These are phyloP conservation scores for Ptilorrhoa leucosticta DNA, from an alignment of 2,113 vertebrate genomes.

Conservation along the genomic window DNA sequence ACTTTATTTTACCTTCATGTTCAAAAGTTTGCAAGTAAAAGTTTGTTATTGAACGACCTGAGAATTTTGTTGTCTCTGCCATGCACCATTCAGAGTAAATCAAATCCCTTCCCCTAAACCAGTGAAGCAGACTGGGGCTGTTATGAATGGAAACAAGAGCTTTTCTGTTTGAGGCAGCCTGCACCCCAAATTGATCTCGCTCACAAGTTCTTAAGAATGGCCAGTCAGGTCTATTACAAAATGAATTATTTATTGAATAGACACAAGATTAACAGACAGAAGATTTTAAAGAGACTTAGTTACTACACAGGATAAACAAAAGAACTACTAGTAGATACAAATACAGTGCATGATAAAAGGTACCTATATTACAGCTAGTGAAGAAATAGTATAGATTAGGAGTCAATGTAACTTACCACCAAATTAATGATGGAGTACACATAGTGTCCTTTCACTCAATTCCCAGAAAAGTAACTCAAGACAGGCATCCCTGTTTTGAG, in stretches of 20 bases:
- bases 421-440: neutral
- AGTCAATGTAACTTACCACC: neutral
- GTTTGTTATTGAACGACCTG: too few species aligned
- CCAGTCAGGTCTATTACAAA: neutral
- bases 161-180: too few species aligned
- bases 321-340: neutral
- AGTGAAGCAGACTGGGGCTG: too few species aligned
- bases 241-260: neutral
- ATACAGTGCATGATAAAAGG: neutral
- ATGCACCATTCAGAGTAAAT: too few species aligned
- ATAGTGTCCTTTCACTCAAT: neutral
- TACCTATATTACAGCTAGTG: neutral
- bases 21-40: too few species aligned
- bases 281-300: neutral
- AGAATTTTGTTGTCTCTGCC: too few species aligned
- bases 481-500: neutral
- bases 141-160: too few species aligned
- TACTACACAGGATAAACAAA: neutral
- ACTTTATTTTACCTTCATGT: too few species aligned
- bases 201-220: neutral
- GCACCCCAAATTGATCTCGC: too few species aligned
- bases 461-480: neutral
- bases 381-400: neutral
- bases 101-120: too few species aligned
- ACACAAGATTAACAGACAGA: neutral